These are phyloP conservation scores for Parauchenoglanis ngamensis DNA, from an alignment of 2,797 vertebrate species.

Conservation along the genomic window DNA sequence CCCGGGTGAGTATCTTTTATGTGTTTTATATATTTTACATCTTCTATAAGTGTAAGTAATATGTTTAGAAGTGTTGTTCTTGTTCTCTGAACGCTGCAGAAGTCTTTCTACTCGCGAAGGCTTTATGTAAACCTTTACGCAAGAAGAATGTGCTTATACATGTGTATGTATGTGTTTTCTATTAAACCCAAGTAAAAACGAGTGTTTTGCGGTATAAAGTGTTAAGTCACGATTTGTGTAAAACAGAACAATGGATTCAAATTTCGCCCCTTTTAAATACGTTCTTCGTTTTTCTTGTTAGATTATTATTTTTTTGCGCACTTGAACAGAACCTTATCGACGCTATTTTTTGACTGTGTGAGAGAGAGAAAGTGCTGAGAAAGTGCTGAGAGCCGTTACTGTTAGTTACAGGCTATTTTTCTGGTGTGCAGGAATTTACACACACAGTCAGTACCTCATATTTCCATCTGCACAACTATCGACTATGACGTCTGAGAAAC, in stretches of 20 bases:
- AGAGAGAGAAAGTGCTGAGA: neutral
- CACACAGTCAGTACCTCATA: neutral
- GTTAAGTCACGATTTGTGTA: neutral
- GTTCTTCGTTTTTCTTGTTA: no score
- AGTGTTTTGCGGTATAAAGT: neutral
- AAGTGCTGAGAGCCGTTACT: neutral
- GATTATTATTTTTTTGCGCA: neutral
- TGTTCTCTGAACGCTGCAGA: neutral
- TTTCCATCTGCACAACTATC: neutral
- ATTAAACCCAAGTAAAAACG: neutral
- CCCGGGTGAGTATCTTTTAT: constrained; percentile 26
- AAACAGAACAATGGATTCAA: neutral
- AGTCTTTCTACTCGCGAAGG: no score
- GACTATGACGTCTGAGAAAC: neutral
- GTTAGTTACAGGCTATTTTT: neutral
- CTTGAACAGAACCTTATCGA: neutral
- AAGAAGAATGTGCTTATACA: no score
- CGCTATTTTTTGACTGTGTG: neutral
- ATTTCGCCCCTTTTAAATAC: neutral
- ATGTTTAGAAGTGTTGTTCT: no score
- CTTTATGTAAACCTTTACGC: neutral
- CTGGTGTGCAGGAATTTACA: neutral
- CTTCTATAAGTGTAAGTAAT: neutral
- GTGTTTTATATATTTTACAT: no score
- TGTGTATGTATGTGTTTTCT: neutral